phyloP scores from a whole-genome alignment of 2,888 invertebrate genomes.

The Tholera decimalis region DNA sequence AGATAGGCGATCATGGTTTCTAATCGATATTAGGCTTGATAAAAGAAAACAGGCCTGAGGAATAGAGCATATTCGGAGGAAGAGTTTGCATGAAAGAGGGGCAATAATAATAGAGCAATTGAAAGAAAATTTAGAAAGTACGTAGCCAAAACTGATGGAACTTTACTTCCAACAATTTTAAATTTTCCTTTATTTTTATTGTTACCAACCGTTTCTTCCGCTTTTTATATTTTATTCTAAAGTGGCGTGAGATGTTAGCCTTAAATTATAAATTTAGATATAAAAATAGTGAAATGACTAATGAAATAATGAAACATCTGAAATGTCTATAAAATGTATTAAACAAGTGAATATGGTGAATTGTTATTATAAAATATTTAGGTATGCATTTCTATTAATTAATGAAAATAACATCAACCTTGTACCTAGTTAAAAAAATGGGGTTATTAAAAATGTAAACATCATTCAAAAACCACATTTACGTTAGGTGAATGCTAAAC shows the following conservation, averaged over 20 bases:
- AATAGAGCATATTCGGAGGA: not conserved
- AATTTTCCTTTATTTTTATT: too few species aligned
- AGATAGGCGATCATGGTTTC: not conserved
- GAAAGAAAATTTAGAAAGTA: too few species aligned
- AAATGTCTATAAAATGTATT: conserved; percentile 13
- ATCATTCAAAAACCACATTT: conserved; percentile 33
- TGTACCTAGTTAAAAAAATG: conserved; percentile 1
- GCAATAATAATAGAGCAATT: too few species aligned
- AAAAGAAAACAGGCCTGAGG: not conserved
- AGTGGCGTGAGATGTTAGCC: too few species aligned
- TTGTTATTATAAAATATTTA: conserved; percentile 6
- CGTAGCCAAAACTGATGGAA: too few species aligned
- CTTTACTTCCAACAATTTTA: too few species aligned
- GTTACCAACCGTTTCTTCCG: too few species aligned
- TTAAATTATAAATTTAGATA: too few species aligned
- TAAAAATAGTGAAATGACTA: too few species aligned
- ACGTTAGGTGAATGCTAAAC: conserved; percentile 26
- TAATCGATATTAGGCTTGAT: not conserved
- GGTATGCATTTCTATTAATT: conserved; percentile 2
- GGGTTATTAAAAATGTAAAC: conserved; percentile 5
- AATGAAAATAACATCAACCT: conserved; percentile 9
- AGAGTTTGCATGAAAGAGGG: too few species aligned
- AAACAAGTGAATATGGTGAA: not conserved
- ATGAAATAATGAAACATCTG: too few species aligned
- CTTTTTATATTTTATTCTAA: too few species aligned